Evolutionary conservation across 1,140 invertebrate species (phyloP).

Genomic region (Cydia amplana): DNA sequence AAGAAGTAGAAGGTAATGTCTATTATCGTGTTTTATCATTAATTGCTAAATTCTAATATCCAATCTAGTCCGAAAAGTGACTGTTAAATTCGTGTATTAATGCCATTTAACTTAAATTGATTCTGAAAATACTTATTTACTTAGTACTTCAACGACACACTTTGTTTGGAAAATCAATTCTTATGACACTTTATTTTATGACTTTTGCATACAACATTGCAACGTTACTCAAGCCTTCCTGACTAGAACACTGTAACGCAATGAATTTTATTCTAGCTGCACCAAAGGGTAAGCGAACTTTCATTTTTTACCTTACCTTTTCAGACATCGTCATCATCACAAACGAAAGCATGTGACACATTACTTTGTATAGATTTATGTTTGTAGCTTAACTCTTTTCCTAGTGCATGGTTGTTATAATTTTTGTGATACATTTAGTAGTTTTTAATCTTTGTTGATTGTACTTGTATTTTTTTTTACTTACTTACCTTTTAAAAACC

Average conservation of each 20-base stretch:
- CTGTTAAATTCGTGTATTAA: too few relatives aligned
- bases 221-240: conserved; percentile 12
- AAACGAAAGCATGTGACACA: conserved; percentile 67
- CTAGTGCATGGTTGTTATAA: conserved; percentile 33
- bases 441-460: conserved; percentile 21
- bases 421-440: conserved; percentile 20
- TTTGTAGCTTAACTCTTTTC: conserved; percentile 31
- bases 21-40: not conserved
- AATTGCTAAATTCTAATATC: not conserved
- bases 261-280: conserved; percentile 37
- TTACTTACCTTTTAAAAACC: not conserved
- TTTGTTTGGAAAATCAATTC: too few relatives aligned
- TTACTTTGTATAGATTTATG: conserved; percentile 60
- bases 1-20: conserved; percentile 82
- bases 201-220: conserved; percentile 7
- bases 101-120: not conserved
- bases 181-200: not conserved
- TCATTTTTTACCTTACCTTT: conserved; percentile 56
- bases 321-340: conserved; percentile 66
- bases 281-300: conserved; percentile 47
- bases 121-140: not conserved
- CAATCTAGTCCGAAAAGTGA: not conserved
- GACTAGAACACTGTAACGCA: conserved; percentile 13
- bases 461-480: conserved; percentile 10
- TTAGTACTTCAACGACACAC: too few relatives aligned